phyloP scores from a whole-genome alignment of 2,113 vertebrate genomes.

The Glaucomys volans region DNA sequence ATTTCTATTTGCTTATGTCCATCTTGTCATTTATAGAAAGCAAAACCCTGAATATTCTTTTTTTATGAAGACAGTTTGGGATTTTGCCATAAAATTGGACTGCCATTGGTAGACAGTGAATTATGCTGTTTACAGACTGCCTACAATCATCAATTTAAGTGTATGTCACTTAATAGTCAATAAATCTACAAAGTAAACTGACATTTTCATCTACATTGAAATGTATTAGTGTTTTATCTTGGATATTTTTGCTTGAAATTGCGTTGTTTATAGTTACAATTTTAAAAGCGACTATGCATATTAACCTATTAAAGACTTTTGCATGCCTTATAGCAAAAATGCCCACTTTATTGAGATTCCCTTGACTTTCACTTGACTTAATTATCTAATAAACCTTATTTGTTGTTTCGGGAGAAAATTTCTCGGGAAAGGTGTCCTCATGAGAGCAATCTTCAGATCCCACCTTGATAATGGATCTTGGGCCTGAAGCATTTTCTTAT shows the following conservation, averaged over 20 bases:
- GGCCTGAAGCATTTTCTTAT: neutral
- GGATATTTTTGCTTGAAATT: neutral
- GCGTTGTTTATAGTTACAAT: neutral
- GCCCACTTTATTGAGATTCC: neutral
- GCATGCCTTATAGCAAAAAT: neutral
- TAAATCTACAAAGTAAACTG: neutral
- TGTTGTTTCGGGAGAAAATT: neutral
- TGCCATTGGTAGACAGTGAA: neutral
- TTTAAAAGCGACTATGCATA: neutral
- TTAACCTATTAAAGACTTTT: neutral
- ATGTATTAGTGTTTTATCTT: neutral
- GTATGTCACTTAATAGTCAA: neutral
- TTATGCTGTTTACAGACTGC: neutral
- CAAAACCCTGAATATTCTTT: neutral
- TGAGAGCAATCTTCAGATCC: neutral
- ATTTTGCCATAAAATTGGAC: neutral
- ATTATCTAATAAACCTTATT: neutral
- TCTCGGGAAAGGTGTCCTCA: neutral
- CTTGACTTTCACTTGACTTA: neutral
- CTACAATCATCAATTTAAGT: constrained; percentile 37
- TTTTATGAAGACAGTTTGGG: neutral
- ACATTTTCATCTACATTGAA: neutral
- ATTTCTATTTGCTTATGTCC: neutral
- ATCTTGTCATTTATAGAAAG: neutral
- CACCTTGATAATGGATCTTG: neutral